Evolutionary conservation across 2,888 invertebrate species (phyloP), one percentile per base, ranked within the genome.

Genomic region (Diogma glabrata): DNA sequence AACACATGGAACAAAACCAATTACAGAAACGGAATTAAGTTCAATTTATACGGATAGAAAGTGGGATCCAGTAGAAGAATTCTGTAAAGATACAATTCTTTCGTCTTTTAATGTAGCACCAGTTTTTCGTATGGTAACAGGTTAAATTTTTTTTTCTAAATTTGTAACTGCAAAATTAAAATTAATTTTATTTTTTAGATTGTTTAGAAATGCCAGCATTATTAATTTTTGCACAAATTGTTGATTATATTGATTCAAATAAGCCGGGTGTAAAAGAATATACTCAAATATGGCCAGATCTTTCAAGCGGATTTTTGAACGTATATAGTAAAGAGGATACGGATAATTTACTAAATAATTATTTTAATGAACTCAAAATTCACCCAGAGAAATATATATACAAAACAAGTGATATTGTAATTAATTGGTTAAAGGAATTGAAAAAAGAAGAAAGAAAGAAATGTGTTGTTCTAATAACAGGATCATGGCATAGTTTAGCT

Each of bases 191-290:
- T 14, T 10, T 36, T 36, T 20, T 20, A 43, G 43, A 43, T 43
- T 85, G 81, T 61, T 87, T 86, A 63, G 87, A 87, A 63, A 77
- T 81, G 63, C 77, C 82, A 1, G 72, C 75, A 1, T 74, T 78
- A 7, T 61, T 86, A 24, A 70, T 78, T 3, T 84, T 81, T 66
- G 85, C 82, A 1, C 74, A 79, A 58, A 70, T 77, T 12, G 75
- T 87, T 16, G 85, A 87, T 61, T 65, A 75, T 1, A 57, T 81
- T 2, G 85, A 86, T 59, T 61, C 62, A 12, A 54, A 47, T 28
- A 28, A 49, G 2, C 8, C 14, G 3, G 53, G 59, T 2, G 50
- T 61, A 23, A 58, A 63, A 9, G 58, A 59, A 4, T 84, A 84
- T 58, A 64, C 67, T 30, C n/a, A n/a, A n/a, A 72, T 85, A 36